Percentiles rank a stretch among this genome's conserved stretches.
Evolutionary conservation across 2,888 invertebrate genomes (phyloP).

Genomic region (Frankliniella fusca): DNA sequence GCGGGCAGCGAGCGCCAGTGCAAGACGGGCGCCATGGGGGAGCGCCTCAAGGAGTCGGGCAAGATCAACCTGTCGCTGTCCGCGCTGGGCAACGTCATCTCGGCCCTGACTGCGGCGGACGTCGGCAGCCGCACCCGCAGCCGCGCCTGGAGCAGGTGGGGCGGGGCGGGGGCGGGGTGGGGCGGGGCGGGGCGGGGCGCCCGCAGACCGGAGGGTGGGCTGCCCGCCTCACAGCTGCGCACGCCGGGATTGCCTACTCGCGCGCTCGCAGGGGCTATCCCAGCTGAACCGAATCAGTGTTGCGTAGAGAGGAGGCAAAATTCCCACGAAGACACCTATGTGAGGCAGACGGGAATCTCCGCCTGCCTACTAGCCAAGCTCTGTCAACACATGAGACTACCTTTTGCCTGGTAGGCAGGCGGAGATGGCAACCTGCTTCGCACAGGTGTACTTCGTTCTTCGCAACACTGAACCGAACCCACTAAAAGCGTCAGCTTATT

Average conservation of each 20-base stretch:
- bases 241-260: not conserved
- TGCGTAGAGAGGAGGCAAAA: not conserved
- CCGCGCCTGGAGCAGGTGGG: not conserved
- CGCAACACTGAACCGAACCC: no score
- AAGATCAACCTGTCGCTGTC: slow-evolving; percentile 94
- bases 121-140: not conserved
- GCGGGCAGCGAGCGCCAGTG: slow-evolving; percentile 95
- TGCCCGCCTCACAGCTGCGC: not conserved
- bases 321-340: no score
- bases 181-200: no score
- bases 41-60: slow-evolving; percentile 87
- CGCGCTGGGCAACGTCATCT: slow-evolving; percentile 94
- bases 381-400: no score
- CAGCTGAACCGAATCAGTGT: not conserved
- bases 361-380: no score
- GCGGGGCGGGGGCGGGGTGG: not conserved
- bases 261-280: not conserved
- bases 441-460: no score
- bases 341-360: no score
- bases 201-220: not conserved
- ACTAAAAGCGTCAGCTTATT: no score
- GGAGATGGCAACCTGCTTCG: no score
- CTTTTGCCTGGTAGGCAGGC: no score
- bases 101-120: slow-evolving; percentile 66
- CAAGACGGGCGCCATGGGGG: slow-evolving; percentile 89